These are phyloP conservation scores for Brachionus manjavacas DNA, from an alignment of 1,140 invertebrate genomes.

Conservation along the genomic window DNA sequence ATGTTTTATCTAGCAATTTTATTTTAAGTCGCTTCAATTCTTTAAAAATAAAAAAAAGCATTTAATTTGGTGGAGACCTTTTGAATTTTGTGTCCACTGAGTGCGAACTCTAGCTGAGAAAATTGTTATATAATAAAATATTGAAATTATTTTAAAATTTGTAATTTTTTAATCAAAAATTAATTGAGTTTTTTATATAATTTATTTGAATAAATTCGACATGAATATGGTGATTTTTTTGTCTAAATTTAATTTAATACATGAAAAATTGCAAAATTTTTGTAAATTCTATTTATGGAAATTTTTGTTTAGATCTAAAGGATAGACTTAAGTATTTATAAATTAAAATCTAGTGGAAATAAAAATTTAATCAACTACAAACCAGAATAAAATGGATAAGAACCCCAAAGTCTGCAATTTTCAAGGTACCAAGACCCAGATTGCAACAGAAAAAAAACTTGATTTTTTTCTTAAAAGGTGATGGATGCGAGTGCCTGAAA, in stretches of 20 bases:
- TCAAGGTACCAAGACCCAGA: not conserved
- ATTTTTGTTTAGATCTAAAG: not conserved
- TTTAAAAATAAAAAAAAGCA: not conserved
- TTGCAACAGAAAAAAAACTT: not conserved
- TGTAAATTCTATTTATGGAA: not conserved
- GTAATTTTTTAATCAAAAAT: not conserved
- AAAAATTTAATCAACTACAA: not conserved
- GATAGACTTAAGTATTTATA: no score
- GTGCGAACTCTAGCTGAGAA: not conserved
- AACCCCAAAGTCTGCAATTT: not conserved
- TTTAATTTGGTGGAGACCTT: not conserved
- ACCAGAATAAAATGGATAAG: not conserved
- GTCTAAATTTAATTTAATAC: no score
- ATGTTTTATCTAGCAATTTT: not conserved
- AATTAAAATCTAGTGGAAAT: not conserved
- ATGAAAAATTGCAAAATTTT: not conserved
- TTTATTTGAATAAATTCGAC: not conserved
- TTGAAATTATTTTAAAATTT: not conserved
- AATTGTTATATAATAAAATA: conserved; percentile 3
- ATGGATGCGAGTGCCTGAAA: not conserved
- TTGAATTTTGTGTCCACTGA: not conserved
- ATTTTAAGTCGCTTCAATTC: not conserved
- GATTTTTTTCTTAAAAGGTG: not conserved
- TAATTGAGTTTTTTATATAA: not conserved
- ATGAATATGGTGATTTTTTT: not conserved